phyloP scores from a whole-genome alignment of 2,113 vertebrate genomes.

The Tragelaphus buxtoni region DNA sequence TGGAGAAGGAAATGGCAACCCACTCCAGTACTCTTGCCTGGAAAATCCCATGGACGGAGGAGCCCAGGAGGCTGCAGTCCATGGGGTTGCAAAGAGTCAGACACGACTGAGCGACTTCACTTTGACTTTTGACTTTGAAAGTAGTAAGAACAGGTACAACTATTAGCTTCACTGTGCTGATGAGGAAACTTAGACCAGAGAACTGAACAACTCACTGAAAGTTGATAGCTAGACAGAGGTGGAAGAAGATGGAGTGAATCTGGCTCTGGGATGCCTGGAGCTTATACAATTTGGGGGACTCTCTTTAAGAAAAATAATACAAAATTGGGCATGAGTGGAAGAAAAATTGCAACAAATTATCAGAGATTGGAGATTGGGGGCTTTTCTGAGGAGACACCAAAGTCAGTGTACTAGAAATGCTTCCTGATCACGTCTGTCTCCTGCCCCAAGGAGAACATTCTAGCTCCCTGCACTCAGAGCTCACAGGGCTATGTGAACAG shows the following conservation, averaged over 20 bases:
- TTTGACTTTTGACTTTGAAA: neutral
- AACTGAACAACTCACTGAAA: neutral
- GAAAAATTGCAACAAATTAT: neutral
- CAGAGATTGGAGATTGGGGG: neutral
- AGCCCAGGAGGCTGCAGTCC: too few relatives aligned
- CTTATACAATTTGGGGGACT: neutral
- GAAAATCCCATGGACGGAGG: too few relatives aligned
- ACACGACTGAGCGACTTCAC: too few relatives aligned
- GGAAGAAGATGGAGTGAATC: neutral
- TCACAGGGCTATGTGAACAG: rapidly evolving
- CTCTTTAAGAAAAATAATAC: neutral
- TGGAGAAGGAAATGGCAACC: too few relatives aligned
- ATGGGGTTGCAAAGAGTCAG: rapidly evolving
- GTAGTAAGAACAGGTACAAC: neutral
- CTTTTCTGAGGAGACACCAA: neutral
- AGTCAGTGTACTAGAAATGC: neutral
- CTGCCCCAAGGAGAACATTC: neutral
- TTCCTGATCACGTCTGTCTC: neutral
- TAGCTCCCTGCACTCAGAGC: neutral
- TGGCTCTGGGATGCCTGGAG: neutral
- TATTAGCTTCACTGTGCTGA: neutral
- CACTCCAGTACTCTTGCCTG: too few relatives aligned
- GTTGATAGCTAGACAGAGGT: too few relatives aligned
- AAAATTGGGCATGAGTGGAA: neutral
- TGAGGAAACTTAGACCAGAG: neutral